Percentiles rank a stretch among this genome's conserved stretches.
Conservation (phyloP, 2,797 vertebrate genomes). For the Pantherophis alleghaniensis region DNA sequence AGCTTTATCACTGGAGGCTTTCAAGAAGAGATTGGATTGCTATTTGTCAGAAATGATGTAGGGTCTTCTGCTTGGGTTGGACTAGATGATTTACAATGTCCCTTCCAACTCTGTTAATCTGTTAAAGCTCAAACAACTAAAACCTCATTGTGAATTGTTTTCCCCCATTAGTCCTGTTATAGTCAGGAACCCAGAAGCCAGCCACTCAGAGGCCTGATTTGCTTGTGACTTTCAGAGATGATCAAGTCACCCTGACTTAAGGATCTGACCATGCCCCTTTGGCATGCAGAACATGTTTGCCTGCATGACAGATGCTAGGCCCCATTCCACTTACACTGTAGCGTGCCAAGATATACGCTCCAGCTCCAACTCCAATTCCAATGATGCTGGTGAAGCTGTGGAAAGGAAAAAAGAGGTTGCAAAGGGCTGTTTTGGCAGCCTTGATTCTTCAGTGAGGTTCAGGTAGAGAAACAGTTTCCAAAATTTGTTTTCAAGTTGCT, state of each 20-base stretch:
- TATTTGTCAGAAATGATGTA: no score
- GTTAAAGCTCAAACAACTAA: neutral
- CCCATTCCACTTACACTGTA: constrained; percentile 78
- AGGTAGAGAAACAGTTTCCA: neutral
- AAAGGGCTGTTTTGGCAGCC: neutral
- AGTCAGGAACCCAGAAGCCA: neutral
- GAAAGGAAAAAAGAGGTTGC: constrained; percentile 7
- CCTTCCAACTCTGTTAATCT: no score
- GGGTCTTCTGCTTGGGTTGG: no score
- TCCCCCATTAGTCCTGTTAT: neutral
- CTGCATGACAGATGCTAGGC: neutral
- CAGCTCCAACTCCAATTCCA: constrained; percentile 87
- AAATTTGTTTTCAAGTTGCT: neutral
- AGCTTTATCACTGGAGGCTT: no score
- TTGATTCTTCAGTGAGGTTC: neutral
- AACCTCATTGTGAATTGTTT: neutral
- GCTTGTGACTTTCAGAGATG: neutral
- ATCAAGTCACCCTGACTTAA: neutral
- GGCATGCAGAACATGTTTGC: neutral
- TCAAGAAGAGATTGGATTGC: no score
- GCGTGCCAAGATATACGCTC: constrained; percentile 84
- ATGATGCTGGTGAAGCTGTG: constrained; percentile 86
- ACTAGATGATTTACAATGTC: no score
- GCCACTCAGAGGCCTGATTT: neutral
- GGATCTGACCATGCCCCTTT: neutral